These are phyloP conservation scores for Mareca strepera DNA, from an alignment of 2,797 vertebrate genomes.

Conservation along the genomic window DNA sequence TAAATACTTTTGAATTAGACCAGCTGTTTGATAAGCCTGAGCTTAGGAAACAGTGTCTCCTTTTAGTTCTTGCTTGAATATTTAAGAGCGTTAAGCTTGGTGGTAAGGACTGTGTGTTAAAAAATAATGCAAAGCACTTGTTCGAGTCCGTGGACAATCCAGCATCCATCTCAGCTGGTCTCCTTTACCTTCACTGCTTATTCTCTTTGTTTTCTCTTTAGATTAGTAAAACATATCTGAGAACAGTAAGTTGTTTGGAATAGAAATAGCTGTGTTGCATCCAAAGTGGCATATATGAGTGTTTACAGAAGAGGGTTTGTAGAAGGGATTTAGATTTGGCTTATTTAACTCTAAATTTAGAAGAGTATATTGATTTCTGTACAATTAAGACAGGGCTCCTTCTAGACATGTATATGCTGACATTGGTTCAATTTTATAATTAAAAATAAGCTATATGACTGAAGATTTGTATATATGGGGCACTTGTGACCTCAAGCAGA, in stretches of 20 bases:
- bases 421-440: neutral
- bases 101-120: accelerated
- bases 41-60: neutral
- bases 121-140: neutral
- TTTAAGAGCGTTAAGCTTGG: neutral
- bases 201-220: neutral
- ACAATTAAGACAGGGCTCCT: neutral
- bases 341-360: neutral
- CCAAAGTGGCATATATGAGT: neutral
- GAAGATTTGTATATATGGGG: neutral
- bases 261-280: neutral
- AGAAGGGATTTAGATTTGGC: slow-evolving; percentile 19
- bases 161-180: neutral
- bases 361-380: neutral
- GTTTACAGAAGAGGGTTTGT: slow-evolving; percentile 33
- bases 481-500: neutral
- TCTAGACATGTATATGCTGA: neutral
- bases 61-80: neutral
- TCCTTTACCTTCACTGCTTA: neutral
- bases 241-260: slow-evolving; percentile 13
- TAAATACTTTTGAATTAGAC: neutral
- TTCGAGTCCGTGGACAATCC: neutral
- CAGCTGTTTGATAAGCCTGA: neutral
- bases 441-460: neutral
- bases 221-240: neutral